Evolutionary conservation across 2,113 vertebrate genomes (phyloP).

Genomic region (Nannospalax galili): DNA sequence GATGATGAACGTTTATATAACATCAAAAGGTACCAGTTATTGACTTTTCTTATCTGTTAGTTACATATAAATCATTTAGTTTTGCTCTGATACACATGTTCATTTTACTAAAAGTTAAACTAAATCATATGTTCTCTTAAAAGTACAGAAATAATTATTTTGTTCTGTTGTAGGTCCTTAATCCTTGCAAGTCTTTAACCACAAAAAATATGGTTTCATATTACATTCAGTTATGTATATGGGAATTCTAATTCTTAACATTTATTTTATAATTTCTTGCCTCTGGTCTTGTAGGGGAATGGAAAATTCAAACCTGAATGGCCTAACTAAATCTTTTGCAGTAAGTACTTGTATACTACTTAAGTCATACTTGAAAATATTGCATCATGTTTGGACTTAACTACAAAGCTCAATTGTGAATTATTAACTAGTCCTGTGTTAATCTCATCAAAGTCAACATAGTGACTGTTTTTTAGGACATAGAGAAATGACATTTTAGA

Average conservation of each 20-base stretch:
- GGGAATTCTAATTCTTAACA: neutral
- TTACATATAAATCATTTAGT: neutral
- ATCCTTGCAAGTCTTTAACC: neutral
- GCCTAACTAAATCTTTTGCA: neutral
- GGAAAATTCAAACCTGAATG: neutral
- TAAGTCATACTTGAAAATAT: neutral
- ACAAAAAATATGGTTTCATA: neutral
- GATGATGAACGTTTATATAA: neutral
- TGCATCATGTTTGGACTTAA: neutral
- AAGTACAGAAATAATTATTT: neutral
- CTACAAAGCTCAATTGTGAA: neutral
- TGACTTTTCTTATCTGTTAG: neutral
- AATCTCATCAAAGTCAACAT: neutral
- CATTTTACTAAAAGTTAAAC: neutral
- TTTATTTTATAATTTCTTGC: constrained; percentile 5
- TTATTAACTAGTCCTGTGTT: neutral
- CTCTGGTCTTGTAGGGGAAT: neutral
- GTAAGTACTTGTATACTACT: neutral
- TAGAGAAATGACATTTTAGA: neutral
- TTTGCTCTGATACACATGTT: neutral
- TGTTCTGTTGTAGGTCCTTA: neutral
- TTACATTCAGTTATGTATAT: neutral
- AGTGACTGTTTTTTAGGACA: neutral
- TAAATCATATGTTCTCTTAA: neutral
- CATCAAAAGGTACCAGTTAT: neutral